These are phyloP conservation scores for Cheirogaleus medius DNA, from an alignment of 2,113 vertebrate genomes.

Conservation along the genomic window DNA sequence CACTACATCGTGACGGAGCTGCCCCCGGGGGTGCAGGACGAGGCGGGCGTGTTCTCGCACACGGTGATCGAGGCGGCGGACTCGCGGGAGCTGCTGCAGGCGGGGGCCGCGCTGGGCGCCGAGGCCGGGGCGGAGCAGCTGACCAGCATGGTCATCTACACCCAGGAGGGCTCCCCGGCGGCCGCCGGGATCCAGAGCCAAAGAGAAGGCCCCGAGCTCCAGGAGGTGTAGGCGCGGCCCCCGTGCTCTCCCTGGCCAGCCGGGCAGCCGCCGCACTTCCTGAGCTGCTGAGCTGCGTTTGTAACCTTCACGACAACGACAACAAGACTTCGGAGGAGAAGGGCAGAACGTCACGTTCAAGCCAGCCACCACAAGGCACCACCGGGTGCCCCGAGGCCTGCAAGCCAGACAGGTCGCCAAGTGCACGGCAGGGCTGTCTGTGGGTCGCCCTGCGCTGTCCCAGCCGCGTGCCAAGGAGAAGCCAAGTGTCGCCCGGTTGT, in stretches of 20 bases:
- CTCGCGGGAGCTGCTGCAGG: slow-evolving; percentile 80
- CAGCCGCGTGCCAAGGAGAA: not conserved
- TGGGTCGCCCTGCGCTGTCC: not conserved
- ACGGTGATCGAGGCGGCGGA: slow-evolving; percentile 81
- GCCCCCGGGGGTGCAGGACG: slow-evolving; percentile 89
- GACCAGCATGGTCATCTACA: slow-evolving; percentile 93
- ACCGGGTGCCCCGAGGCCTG: too few relatives aligned
- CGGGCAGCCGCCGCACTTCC: not conserved
- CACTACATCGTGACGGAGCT: slow-evolving; percentile 98
- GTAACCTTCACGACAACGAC: not conserved
- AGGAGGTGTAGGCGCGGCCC: slow-evolving; percentile 68
- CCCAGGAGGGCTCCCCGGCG: slow-evolving; percentile 85
- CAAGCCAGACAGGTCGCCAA: too few relatives aligned
- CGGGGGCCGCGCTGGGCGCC: slow-evolving; percentile 67
- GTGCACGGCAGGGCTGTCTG: too few relatives aligned
- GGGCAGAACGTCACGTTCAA: not conserved
- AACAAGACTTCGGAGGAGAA: not conserved
- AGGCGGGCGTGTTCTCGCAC: slow-evolving; percentile 86
- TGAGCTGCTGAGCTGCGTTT: not conserved
- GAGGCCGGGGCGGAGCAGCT: slow-evolving; percentile 75
- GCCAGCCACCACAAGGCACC: not conserved
- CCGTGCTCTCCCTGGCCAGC: not conserved
- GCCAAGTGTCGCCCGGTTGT: not conserved
- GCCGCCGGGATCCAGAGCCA: slow-evolving; percentile 75
- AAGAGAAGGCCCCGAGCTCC: slow-evolving; percentile 72